Evolutionary conservation across 2,888 invertebrate species (phyloP), one percentile per base, ranked within the genome.

Genomic region (Phasia obesa): DNA sequence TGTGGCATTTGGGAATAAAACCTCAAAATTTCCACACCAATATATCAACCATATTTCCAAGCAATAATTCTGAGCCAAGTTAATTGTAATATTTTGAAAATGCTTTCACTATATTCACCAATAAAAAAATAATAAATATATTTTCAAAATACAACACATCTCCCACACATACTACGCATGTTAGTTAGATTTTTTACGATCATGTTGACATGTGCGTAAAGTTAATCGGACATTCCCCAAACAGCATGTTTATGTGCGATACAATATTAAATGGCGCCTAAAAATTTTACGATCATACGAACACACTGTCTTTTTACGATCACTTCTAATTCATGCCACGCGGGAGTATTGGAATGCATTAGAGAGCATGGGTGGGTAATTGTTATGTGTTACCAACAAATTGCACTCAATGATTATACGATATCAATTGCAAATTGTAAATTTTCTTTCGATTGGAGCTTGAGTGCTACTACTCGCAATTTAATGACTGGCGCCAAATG

Each of bases 211-310:
- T 76, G 51, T 44, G 15, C 55, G 53, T 59, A 76, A 76, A 71
- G 59, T 47, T 76, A 60, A 76, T 60, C 76, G 35, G 7, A 70
- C 59, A 71, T 67, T 59, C 51, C 35, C 27, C 53, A 51, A 65
- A 47, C 55, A 75, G 55, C 42, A 15, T 19, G 76, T 51, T 42
- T 69, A 23, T 31, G 21, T 35, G 38, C 31, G 51, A 21, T 51
- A 65, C 27, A 67, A 21, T 76, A 81, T 70, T 81, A 81, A 76
- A 81, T 70, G 81, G 81, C 81, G 81, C 81, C 76, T 67, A 21
- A 44, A 44, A 53, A 71, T 65, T 81, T 81, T 71, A 81, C 53
- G 76, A 76, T 76, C 35, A 17, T 15, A 57, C 25, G 25, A 35
- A 49, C 21, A 65, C 35, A 64, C 64, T 11, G 11, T 49, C 51